Conservation (phyloP, 1,140 invertebrate species). For the Leguminivora glycinivorella region DNA sequence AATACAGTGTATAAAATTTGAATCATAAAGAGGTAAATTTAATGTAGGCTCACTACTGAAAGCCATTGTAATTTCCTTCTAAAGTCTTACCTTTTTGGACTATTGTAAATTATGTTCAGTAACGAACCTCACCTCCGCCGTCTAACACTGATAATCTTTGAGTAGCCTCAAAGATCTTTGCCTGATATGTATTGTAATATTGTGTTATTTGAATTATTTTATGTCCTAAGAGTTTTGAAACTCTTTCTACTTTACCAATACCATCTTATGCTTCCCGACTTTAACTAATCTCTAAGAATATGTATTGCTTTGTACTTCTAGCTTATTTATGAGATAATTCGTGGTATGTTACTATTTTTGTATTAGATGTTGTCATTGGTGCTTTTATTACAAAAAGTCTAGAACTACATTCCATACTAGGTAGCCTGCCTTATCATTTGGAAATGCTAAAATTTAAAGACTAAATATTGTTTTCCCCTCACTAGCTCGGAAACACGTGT, state of each 20-base stretch:
- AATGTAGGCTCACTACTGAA: neutral
- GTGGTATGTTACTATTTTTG: neutral
- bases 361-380: conserved; percentile 29
- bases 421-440: conserved; percentile 14
- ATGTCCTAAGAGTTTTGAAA: neutral
- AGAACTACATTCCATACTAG: conserved; percentile 31
- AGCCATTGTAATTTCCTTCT: neutral
- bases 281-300: conserved; percentile 9
- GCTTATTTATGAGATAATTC: neutral
- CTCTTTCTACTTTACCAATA: neutral
- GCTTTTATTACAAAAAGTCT: conserved; percentile 30
- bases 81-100: neutral
- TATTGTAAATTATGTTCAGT: neutral
- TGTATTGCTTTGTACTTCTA: neutral
- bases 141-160: neutral
- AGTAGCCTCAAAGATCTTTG: no score
- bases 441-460: neutral
- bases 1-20: no score
- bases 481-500: no score
- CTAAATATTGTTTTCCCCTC: conserved; percentile 33
- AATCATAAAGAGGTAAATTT: neutral
- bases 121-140: conserved; percentile 8
- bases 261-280: neutral
- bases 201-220: conserved; percentile 45
- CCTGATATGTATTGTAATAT: conserved; percentile 41